Evolutionary conservation across 2,888 invertebrate species (phyloP).

Genomic region (Chymomyza procnemis): DNA sequence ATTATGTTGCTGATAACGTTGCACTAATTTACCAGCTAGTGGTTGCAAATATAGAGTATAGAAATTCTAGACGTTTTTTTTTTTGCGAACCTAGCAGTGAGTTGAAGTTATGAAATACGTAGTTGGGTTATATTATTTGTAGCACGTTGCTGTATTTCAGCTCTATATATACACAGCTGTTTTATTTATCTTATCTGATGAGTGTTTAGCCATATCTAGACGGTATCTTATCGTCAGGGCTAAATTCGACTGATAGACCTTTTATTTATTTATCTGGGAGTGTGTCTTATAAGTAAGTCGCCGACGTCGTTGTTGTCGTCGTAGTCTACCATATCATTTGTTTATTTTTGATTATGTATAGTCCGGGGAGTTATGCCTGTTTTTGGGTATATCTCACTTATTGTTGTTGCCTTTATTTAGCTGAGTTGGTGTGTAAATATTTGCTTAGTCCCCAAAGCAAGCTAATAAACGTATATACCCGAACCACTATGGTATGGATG

Average conservation of each 20-base stretch:
- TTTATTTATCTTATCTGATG: slow-evolving; percentile 57
- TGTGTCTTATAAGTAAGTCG: not conserved
- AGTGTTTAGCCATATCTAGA: not conserved
- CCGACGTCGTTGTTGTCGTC: no score
- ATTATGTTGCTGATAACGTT: not conserved
- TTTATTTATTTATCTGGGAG: not conserved
- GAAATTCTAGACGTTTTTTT: no score
- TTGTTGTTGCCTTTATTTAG: not conserved
- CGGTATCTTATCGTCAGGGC: not conserved
- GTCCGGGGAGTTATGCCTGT: not conserved
- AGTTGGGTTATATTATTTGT: not conserved
- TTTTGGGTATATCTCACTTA: not conserved
- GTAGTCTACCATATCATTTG: slow-evolving; percentile 2
- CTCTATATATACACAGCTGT: slow-evolving; percentile 64
- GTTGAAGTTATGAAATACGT: no score
- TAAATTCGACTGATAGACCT: not conserved
- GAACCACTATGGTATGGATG: not conserved
- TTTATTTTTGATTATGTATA: not conserved
- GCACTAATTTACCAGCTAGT: not conserved
- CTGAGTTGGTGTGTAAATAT: slow-evolving; percentile 1
- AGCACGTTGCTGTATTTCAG: not conserved
- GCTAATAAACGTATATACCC: not conserved
- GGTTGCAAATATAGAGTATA: no score
- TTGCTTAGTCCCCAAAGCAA: not conserved
- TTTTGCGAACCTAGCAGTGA: no score